Percentiles rank a stretch among this genome's conserved stretches.
Conservation (phyloP, 2,113 vertebrate genomes). For the Lepisosteus oculatus region DNA sequence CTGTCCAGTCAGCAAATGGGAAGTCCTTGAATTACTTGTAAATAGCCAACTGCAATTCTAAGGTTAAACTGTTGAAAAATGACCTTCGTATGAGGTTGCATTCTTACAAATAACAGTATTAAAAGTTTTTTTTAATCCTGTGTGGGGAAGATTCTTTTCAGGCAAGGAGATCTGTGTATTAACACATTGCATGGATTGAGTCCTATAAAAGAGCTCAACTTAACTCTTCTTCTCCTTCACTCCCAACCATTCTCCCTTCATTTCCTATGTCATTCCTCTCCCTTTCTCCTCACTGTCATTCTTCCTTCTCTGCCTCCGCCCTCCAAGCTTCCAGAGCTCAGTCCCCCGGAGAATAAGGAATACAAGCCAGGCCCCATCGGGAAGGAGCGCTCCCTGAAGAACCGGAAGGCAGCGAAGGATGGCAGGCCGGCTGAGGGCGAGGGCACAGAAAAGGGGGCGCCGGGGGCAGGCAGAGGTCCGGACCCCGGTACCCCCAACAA, state of each 20-base stretch:
- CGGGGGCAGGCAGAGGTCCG: conserved; percentile 65
- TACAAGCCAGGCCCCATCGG: conserved; percentile 97
- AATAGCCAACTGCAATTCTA: too few species aligned
- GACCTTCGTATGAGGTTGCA: too few species aligned
- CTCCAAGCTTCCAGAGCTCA: conserved; percentile 85
- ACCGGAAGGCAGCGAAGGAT: conserved; percentile 94
- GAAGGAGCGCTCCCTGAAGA: conserved; percentile 94
- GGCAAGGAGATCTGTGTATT: too few species aligned
- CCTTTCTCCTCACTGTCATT: not conserved
- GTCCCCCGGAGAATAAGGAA: conserved; percentile 87
- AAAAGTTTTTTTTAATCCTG: too few species aligned
- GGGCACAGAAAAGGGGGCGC: conserved; percentile 73
- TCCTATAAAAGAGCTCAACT: not conserved
- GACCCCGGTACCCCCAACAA: conserved; percentile 76
- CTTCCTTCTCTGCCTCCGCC: too few species aligned
- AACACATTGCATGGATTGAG: too few species aligned
- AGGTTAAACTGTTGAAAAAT: too few species aligned
- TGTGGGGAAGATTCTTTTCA: too few species aligned
- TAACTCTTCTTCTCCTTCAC: not conserved
- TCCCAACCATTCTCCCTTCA: not conserved
- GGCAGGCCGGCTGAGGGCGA: conserved; percentile 82
- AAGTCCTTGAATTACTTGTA: too few species aligned
- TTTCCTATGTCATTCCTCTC: not conserved
- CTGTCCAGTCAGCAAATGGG: too few species aligned
- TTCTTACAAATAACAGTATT: too few species aligned